A percentile compares a stretch with the other conserved stretches of the same genome.
Conservation (phyloP, 2,113 vertebrate species). For the Falcunculus frontatus region DNA sequence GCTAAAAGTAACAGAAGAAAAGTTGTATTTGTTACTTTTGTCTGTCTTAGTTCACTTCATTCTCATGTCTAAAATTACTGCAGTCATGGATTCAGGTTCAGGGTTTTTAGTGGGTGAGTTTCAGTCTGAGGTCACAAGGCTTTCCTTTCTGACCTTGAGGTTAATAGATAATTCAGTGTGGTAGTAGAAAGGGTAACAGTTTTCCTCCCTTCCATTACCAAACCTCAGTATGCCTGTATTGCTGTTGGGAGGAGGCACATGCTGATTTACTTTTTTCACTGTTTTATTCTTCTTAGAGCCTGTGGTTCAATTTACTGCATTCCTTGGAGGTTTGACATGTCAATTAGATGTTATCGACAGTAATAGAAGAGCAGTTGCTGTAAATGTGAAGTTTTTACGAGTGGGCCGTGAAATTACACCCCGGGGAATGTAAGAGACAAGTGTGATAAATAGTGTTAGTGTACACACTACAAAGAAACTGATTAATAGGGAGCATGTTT, state of each 20-base stretch:
- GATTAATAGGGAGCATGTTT: conserved; percentile 60
- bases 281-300: conserved; percentile 62
- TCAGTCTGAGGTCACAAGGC: background rate
- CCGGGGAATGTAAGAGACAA: conserved; percentile 46
- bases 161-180: conserved; percentile 25
- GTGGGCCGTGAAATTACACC: conserved; percentile 65
- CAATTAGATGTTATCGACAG: conserved; percentile 76
- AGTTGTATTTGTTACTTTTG: background rate
- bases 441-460: conserved; percentile 47
- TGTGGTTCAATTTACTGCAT: conserved; percentile 67
- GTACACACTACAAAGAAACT: conserved; percentile 13
- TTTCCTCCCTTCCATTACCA: conserved; percentile 28
- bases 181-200: background rate
- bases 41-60: background rate
- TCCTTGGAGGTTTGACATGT: conserved; percentile 72
- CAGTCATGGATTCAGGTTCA: background rate
- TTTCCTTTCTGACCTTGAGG: background rate
- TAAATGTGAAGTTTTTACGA: conserved; percentile 74
- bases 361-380: conserved; percentile 71
- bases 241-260: conserved; percentile 8
- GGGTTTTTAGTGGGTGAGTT: background rate
- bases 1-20: background rate
- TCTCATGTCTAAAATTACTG: background rate
- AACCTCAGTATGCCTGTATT: background rate
- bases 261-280: conserved; percentile 63